Evolutionary conservation across 2,888 invertebrate species (phyloP).

Genomic region (Acheta domesticus): DNA sequence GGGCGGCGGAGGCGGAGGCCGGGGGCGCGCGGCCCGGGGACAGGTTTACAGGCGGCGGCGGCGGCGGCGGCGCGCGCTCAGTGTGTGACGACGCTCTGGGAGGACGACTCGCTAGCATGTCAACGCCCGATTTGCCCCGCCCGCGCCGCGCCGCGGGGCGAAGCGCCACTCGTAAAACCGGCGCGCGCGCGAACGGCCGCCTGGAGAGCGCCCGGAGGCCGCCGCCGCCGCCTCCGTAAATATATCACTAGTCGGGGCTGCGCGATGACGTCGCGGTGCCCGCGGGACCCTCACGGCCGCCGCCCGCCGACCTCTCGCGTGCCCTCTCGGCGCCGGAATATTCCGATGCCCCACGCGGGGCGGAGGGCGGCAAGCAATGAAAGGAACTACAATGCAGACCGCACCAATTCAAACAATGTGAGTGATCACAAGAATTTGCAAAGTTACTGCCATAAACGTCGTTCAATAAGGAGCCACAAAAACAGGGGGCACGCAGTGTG

Average conservation of each 20-base stretch:
- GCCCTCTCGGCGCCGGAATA: too few relatives aligned
- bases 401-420: too few relatives aligned
- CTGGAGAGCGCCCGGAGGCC: background rate
- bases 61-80: background rate
- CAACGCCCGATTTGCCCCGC: slow-evolving; percentile 6
- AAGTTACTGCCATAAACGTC: too few relatives aligned
- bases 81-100: slow-evolving; percentile 9
- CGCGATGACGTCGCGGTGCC: background rate
- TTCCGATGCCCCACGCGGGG: too few relatives aligned
- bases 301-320: too few relatives aligned
- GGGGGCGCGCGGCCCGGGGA: background rate
- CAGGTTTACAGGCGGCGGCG: slow-evolving; percentile 7
- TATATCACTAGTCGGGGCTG: background rate
- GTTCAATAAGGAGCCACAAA: too few relatives aligned
- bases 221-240: background rate
- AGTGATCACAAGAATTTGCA: too few relatives aligned
- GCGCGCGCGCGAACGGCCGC: background rate
- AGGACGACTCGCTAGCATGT: slow-evolving; percentile 1
- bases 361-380: too few relatives aligned
- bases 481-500: too few relatives aligned
- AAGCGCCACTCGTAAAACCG: background rate
- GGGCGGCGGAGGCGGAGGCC: background rate
- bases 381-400: too few relatives aligned
- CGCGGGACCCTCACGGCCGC: too few relatives aligned
- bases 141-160: background rate